phyloP scores from a whole-genome alignment of 2,113 vertebrate species.

The Poeciliopsis occidentalis region DNA sequence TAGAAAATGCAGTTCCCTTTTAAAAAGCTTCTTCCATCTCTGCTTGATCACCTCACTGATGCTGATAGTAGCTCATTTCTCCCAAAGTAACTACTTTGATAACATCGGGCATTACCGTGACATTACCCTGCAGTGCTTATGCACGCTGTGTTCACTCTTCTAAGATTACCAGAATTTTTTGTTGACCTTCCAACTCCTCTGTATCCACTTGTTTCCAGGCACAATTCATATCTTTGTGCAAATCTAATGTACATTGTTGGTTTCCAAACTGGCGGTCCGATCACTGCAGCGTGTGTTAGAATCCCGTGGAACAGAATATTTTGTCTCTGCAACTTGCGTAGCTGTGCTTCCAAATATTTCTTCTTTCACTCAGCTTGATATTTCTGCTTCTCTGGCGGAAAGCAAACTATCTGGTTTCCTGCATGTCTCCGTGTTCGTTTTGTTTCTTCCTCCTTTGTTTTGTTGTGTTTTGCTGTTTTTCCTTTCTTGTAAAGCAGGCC shows the following conservation, averaged over 20 bases:
- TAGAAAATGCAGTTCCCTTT: background rate
- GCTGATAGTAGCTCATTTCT: background rate
- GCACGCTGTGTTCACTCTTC: too few relatives aligned
- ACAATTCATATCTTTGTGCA: background rate
- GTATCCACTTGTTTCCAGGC: background rate
- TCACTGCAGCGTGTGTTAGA: constrained; percentile 29
- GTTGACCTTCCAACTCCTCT: too few relatives aligned
- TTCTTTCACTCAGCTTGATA: constrained; percentile 22
- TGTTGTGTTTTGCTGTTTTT: background rate
- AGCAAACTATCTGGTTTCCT: constrained; percentile 6
- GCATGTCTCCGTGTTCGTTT: background rate
- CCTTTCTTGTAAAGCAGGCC: constrained; percentile 11
- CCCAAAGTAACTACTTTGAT: background rate
- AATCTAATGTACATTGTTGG: background rate
- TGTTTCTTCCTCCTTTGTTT: background rate
- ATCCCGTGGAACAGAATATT: constrained; percentile 15
- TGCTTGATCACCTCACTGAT: background rate
- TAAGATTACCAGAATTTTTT: too few relatives aligned
- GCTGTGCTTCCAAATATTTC: constrained; percentile 22
- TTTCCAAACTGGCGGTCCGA: constrained; percentile 8
- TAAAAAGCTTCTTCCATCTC: background rate
- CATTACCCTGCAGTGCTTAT: too few relatives aligned
- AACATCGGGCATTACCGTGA: too few relatives aligned
- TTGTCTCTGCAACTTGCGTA: constrained; percentile 26
- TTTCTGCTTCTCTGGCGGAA: constrained; percentile 23